Conservation (phyloP, 2,797 vertebrate species). For the Danio aesculapii region DNA sequence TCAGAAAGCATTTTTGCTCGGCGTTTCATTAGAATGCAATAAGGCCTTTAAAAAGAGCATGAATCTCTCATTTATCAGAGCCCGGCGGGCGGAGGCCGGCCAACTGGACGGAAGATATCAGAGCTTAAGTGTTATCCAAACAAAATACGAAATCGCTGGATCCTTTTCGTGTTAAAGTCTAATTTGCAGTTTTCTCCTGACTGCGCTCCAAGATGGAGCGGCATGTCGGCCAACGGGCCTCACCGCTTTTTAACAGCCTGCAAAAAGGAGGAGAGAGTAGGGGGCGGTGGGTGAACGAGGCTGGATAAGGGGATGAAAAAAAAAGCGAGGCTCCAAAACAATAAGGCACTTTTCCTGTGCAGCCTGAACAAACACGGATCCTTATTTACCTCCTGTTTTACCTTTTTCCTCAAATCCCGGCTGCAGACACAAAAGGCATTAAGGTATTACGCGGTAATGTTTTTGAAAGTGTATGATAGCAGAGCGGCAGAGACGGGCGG, state of each 20-base stretch:
- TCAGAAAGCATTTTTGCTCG: slow-evolving; percentile 49
- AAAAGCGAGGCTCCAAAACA: slow-evolving; percentile 43
- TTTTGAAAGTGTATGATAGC: slow-evolving; percentile 83
- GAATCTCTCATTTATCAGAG: slow-evolving; percentile 59
- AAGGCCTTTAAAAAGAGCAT: slow-evolving; percentile 52
- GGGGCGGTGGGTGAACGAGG: slow-evolving; percentile 16
- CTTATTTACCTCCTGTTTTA: slow-evolving; percentile 76
- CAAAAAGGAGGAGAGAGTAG: slow-evolving; percentile 8
- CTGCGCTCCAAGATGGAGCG: slow-evolving; percentile 25
- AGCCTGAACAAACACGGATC: slow-evolving; percentile 56
- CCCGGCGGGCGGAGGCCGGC: slow-evolving; percentile 23
- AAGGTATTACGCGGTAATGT: slow-evolving; percentile 85
- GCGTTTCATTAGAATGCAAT: slow-evolving; percentile 51
- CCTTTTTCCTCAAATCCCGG: slow-evolving; percentile 73
- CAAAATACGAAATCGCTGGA: slow-evolving; percentile 48
- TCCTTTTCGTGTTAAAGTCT: slow-evolving; percentile 43
- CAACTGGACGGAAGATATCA: slow-evolving; percentile 51
- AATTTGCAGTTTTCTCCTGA: slow-evolving; percentile 45
- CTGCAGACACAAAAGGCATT: slow-evolving; percentile 77
- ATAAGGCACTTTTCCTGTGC: slow-evolving; percentile 45
- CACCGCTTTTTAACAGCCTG: slow-evolving; percentile 29
- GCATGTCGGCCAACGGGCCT: slow-evolving; percentile 15
- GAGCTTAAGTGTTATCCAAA: slow-evolving; percentile 47
- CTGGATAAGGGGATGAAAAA: slow-evolving; percentile 35
- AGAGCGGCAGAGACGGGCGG: slow-evolving; percentile 52